phyloP scores from a whole-genome alignment of 2,888 invertebrate genomes.

The Trichogramma dendrolimi region DNA sequence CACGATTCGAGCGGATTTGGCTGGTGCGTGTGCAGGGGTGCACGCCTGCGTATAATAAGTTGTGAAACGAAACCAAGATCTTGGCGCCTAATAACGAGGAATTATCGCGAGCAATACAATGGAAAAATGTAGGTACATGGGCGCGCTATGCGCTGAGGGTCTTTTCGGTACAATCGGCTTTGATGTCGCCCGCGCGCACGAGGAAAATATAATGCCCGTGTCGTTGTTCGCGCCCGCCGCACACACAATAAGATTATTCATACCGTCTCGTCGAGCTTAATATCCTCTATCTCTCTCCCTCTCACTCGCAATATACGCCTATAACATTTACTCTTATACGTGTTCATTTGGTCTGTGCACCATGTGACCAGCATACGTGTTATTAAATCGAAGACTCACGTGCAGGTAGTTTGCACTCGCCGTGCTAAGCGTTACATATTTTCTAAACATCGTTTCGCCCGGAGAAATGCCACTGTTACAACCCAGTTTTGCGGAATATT shows the following conservation, averaged over 20 bases:
- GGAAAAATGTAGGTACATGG: slow-evolving; percentile 21
- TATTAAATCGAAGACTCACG: not conserved
- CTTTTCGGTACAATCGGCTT: slow-evolving; percentile 42
- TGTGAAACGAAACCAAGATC: slow-evolving; percentile 46
- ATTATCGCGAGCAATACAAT: slow-evolving; percentile 51
- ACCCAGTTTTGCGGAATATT: too few relatives aligned
- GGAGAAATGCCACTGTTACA: too few relatives aligned
- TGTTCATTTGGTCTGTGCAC: slow-evolving; percentile 20
- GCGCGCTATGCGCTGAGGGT: slow-evolving; percentile 31
- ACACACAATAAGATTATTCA: slow-evolving; percentile 45
- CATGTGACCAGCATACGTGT: not conserved
- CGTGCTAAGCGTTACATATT: not conserved
- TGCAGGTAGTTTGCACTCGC: not conserved
- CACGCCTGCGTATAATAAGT: slow-evolving; percentile 46
- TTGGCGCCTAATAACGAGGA: slow-evolving; percentile 50
- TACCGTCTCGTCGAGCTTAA: slow-evolving; percentile 28
- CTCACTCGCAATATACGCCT: not conserved
- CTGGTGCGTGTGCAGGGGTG: slow-evolving; percentile 47
- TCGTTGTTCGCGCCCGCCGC: not conserved
- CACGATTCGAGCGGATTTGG: slow-evolving; percentile 51
- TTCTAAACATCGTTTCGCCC: not conserved
- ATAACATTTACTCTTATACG: slow-evolving; percentile 25
- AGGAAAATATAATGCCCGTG: slow-evolving; percentile 44
- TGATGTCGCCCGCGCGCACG: slow-evolving; percentile 47
- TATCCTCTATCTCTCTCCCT: slow-evolving; percentile 19